phyloP scores from a whole-genome alignment of 1,140 invertebrate genomes.

The Coelopa frigida region DNA sequence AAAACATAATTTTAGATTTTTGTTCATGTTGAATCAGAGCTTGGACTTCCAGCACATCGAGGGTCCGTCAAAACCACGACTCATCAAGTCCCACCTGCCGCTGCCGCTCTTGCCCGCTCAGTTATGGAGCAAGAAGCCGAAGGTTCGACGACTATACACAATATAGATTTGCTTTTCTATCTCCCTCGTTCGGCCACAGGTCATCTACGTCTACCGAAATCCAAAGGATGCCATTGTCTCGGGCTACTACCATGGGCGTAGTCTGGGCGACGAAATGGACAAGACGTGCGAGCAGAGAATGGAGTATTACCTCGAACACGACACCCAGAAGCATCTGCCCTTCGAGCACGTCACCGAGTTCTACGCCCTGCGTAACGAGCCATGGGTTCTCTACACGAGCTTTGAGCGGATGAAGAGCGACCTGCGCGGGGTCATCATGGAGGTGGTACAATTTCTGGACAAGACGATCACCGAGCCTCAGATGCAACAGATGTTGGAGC shows the following conservation, averaged over 20 bases:
- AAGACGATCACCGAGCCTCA: constrained; percentile 21
- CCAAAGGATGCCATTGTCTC: constrained; percentile 78
- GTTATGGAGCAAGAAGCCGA: constrained; percentile 41
- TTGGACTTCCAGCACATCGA: too few species aligned
- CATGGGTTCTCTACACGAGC: constrained; percentile 67
- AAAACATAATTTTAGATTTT: too few species aligned
- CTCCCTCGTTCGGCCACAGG: constrained; percentile 14
- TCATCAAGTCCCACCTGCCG: constrained; percentile 60
- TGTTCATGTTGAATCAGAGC: too few species aligned
- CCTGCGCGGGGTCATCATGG: constrained; percentile 18
- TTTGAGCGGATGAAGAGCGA: constrained; percentile 60
- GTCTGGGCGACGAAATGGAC: constrained; percentile 46
- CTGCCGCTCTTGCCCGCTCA: constrained; percentile 52
- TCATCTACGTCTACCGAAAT: constrained; percentile 70
- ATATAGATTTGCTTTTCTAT: background rate
- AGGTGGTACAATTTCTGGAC: constrained; percentile 25
- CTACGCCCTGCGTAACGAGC: constrained; percentile 58
- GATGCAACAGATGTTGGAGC: constrained; percentile 23
- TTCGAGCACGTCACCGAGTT: constrained; percentile 62
- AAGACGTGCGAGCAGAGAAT: constrained; percentile 1
- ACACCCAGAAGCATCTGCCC: background rate
- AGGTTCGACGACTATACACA: too few species aligned
- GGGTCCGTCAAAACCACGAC: constrained; percentile 50
- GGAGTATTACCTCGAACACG: background rate
- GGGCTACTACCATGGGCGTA: constrained; percentile 65